phyloP scores from a whole-genome alignment of 2,113 vertebrate species.

The Cisticola juncidis region DNA sequence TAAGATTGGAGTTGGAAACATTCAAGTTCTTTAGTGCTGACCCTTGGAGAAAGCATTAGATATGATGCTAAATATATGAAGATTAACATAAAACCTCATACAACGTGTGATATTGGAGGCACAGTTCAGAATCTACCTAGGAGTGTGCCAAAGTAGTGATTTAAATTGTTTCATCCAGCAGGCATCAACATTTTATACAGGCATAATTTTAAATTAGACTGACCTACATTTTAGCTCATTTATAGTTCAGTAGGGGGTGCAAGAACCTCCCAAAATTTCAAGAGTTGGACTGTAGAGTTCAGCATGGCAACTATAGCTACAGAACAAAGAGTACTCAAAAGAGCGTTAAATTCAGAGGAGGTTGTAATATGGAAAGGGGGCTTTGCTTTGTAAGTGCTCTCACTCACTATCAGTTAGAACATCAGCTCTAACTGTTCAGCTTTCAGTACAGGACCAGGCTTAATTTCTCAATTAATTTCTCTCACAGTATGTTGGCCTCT shows the following conservation, averaged over 20 bases:
- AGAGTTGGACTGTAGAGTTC: not conserved
- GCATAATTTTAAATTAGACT: not conserved
- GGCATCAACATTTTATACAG: not conserved
- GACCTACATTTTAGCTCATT: not conserved
- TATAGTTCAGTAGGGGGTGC: not conserved
- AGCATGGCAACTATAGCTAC: not conserved
- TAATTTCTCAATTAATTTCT: not conserved
- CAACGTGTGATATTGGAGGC: not conserved
- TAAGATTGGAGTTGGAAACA: not conserved
- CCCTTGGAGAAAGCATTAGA: not conserved
- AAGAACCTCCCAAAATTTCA: not conserved
- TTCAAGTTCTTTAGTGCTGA: not conserved
- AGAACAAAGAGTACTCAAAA: not conserved
- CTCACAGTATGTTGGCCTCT: not conserved
- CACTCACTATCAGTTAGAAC: not conserved
- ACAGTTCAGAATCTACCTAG: not conserved
- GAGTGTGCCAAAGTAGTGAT: not conserved
- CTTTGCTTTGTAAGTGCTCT: not conserved
- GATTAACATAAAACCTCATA: not conserved
- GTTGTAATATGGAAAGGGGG: not conserved
- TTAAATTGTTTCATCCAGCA: not conserved
- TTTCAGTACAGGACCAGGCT: not conserved
- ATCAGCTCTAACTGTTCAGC: not conserved
- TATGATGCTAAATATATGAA: not conserved
- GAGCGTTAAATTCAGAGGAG: slow-evolving; percentile 8